A percentile compares a stretch with the other conserved stretches of the same genome.
phyloP scores from a whole-genome alignment of 2,113 vertebrate species.

The Rynchops niger region DNA sequence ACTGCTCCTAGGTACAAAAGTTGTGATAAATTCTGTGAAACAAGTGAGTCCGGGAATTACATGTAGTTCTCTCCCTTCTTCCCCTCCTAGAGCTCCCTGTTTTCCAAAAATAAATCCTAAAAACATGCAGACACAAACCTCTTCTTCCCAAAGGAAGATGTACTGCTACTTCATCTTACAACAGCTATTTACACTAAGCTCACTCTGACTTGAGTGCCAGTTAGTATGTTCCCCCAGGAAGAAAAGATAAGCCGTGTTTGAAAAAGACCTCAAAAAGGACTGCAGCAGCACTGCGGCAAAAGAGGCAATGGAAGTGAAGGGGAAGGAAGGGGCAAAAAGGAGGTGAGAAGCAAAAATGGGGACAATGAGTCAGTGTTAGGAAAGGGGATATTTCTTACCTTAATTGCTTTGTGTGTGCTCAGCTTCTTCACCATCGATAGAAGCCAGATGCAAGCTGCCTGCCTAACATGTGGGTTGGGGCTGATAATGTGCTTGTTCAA shows the following conservation, averaged over 20 bases:
- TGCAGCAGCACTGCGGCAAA: background rate
- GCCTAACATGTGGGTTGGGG: constrained; percentile 90
- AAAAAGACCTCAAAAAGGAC: background rate
- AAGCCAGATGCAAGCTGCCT: constrained; percentile 96
- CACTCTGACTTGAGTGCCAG: background rate
- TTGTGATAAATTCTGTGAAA: background rate
- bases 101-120: background rate
- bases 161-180: background rate
- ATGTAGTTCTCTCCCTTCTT: background rate
- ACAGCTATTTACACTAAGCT: background rate
- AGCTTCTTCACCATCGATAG: constrained; percentile 94
- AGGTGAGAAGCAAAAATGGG: background rate
- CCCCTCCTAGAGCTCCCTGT: background rate
- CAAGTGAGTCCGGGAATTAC: background rate
- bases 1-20: background rate
- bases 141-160: background rate
- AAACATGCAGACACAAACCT: background rate
- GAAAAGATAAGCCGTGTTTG: background rate
- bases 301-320: background rate
- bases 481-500: constrained; percentile 89
- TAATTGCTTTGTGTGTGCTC: constrained; percentile 89
- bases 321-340: background rate
- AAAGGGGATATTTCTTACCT: constrained; percentile 68
- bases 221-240: background rate
- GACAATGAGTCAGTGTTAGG: background rate